Evolutionary conservation across 2,888 invertebrate genomes (phyloP), one percentile per base, ranked within the genome.

Genomic region (Amphiduros pacificus): DNA sequence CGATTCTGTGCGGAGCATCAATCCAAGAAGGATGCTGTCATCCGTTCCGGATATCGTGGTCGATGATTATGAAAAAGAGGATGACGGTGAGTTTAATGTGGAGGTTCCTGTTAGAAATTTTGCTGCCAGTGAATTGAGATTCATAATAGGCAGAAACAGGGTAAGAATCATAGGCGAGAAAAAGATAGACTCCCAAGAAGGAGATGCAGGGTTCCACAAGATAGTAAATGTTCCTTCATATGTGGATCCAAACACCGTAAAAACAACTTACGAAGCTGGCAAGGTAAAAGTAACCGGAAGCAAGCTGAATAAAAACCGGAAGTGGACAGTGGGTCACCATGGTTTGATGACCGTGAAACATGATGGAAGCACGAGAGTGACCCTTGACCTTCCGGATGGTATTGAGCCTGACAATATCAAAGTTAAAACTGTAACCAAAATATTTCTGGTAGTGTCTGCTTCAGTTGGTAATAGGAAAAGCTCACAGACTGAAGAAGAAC

Each of bases 141-240:
- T 53, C 17, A 53, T 53, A 36, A 36, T 53, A 22, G 53, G 53
- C 11, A 31, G 53, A n/a, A 29, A 53, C 53, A 20, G 53, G 5
- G 53, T 53, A 2, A 31, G 53, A 14, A 53, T 53, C 20, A 32
- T 53, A 4, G 53, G 32, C 6, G 53, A 53, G n/a, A n/a, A n/a
- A n/a, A n/a, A n/a, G n/a, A n/a, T n/a, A 20, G 32, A 32, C 14
- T 48, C 48, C 5, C 20, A 22, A n/a, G 40, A 14, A 36, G 40
- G 14, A 36, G 11, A 14, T 9, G 14, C 40, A 2, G 24, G 49
- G 49, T 11, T 53, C 32, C 53, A 53, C 22, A 53, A 53, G 14
- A 36, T 53, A 24, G 53, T 53, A 2, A 31, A 31, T 2, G 24
- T 53, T 2, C 53, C 53, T 9, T 29, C 53, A 20, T 53, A 53